These are phyloP conservation scores for Coleophora deauratella DNA, from an alignment of 2,888 invertebrate genomes.

Conservation along the genomic window DNA sequence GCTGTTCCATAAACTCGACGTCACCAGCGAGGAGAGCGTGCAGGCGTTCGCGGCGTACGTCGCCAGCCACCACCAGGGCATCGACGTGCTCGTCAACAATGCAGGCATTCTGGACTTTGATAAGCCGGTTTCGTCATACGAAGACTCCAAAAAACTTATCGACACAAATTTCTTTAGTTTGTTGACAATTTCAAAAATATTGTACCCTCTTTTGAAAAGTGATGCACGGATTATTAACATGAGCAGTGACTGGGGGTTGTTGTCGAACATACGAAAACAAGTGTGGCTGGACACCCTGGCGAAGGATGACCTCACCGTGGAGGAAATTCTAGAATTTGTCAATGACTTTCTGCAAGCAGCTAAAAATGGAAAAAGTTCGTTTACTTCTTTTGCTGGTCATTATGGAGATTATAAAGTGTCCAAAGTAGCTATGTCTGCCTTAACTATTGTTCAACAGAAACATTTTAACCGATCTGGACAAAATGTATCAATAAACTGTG, in stretches of 20 bases:
- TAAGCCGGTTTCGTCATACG: slow-evolving; percentile 75
- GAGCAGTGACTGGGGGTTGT: slow-evolving; percentile 75
- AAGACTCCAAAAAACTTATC: slow-evolving; percentile 82
- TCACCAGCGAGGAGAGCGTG: slow-evolving; percentile 77
- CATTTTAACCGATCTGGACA: slow-evolving; percentile 64
- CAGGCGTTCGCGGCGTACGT: slow-evolving; percentile 74
- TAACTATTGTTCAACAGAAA: slow-evolving; percentile 64
- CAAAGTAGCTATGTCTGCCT: slow-evolving; percentile 62
- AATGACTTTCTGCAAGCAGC: slow-evolving; percentile 73
- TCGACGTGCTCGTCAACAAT: slow-evolving; percentile 85
- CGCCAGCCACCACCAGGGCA: slow-evolving; percentile 75
- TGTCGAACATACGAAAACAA: slow-evolving; percentile 63
- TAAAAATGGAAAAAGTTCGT: slow-evolving; percentile 56
- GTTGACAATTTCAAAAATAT: slow-evolving; percentile 75
- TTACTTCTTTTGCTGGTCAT: slow-evolving; percentile 57
- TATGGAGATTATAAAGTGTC: slow-evolving; percentile 69
- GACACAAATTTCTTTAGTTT: slow-evolving; percentile 82
- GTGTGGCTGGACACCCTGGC: slow-evolving; percentile 55
- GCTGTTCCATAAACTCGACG: slow-evolving; percentile 81
- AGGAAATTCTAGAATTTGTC: slow-evolving; percentile 69
- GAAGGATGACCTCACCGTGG: slow-evolving; percentile 63
- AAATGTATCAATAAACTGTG: slow-evolving; percentile 63
- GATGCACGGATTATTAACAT: slow-evolving; percentile 85
- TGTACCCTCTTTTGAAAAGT: slow-evolving; percentile 81
- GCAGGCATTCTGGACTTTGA: slow-evolving; percentile 82